Evolutionary conservation across 2,888 invertebrate species (phyloP), one percentile per base, ranked within the genome.

Genomic region (Tenthredo mesomela): DNA sequence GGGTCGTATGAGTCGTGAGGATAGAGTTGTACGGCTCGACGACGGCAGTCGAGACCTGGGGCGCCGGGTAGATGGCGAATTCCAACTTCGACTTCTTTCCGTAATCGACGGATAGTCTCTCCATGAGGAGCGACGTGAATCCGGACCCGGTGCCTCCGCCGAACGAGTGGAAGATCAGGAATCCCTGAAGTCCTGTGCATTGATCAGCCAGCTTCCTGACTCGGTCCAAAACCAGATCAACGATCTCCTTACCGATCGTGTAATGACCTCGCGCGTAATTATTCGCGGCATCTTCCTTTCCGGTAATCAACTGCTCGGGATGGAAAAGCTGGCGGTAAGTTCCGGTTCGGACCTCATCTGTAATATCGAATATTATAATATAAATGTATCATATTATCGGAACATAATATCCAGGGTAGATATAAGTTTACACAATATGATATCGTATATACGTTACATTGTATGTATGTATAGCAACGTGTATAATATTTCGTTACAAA

Each of bases 21-120:
- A 99, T 98, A 0, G 98, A 98, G 95, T 99, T 99, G 96, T 99
- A 99, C 40, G 99, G 99, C 93, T 99, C 99, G n/a, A 99, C 99
- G 70, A 97, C 97, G 85, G 97, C 97, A 54, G 97, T 97, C 88
- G 97, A 97, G 71, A 97, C 96, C 93, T 97, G 96, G 9, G 99
- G 99, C 61, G 99, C 98, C 85, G 99, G 99, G 94, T 99, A 99
- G 94, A 99, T 98, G 90, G 98, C 97, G 94, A 99, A 99, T 94
- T 98, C 98, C 90, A 98, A 95, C 93, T 98, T 98, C 87, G 98
- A 98, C 95, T 98, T 98, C 95, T 98, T 98, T 91, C 98, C 98
- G 93, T 98, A 99, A 94, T 99, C 98, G 77, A 98, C 98, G 83
- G 98, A 98, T 90, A 99, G 96, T 89, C 98, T 96, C 94, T 99